These are phyloP conservation scores for roundworm (Caenorhabditis elegans) DNA, from an alignment of 1,140 invertebrate species.

Conservation along the genomic window DNA sequence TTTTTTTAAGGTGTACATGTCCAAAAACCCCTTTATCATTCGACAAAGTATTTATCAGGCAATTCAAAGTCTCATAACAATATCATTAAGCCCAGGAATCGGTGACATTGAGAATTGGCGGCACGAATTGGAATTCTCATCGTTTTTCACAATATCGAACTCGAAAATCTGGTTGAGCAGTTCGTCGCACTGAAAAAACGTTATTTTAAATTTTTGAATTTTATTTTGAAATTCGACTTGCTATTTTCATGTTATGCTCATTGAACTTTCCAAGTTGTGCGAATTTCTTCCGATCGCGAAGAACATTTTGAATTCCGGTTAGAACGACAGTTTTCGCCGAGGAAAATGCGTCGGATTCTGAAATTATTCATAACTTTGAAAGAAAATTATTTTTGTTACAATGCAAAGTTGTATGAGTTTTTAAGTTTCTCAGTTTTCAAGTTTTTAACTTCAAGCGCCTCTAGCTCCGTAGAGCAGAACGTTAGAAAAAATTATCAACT, in stretches of 20 bases:
- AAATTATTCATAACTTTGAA: background rate
- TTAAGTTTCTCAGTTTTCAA: too few relatives aligned
- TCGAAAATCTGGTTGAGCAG: background rate
- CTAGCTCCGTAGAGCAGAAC: too few relatives aligned
- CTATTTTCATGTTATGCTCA: constrained; percentile 12
- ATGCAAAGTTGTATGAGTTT: too few relatives aligned
- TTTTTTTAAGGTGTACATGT: background rate
- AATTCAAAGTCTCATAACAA: background rate
- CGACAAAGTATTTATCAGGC: too few relatives aligned
- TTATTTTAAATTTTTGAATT: background rate
- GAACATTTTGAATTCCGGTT: background rate
- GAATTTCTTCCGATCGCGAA: background rate
- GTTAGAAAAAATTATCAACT: too few relatives aligned
- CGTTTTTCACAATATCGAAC: background rate
- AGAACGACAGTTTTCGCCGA: background rate
- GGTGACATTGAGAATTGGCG: background rate
- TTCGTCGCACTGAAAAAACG: background rate
- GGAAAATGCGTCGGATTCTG: background rate
- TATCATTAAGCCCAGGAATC: background rate
- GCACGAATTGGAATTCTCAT: background rate
- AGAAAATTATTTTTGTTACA: background rate
- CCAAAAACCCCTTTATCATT: background rate
- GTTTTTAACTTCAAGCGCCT: too few relatives aligned
- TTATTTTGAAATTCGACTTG: background rate
- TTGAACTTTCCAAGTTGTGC: background rate